Evolutionary conservation across 1,140 invertebrate genomes (phyloP).

Genomic region (Polyergus mexicanus): DNA sequence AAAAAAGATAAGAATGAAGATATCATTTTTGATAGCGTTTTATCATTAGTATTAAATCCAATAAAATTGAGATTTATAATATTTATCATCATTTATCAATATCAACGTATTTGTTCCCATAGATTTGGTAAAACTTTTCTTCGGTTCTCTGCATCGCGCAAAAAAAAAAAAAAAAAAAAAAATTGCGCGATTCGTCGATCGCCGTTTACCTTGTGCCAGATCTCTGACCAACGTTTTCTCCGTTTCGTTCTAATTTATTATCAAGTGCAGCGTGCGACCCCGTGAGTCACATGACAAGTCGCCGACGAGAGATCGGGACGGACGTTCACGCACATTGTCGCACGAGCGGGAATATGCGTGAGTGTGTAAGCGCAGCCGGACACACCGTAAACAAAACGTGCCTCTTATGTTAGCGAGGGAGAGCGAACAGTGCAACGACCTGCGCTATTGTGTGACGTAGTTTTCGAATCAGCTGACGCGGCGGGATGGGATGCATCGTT

Average conservation of each 20-base stretch:
- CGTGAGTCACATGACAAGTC: conserved; percentile 61
- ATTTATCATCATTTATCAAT: not conserved
- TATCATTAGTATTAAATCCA: not conserved
- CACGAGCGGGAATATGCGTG: conserved; percentile 20
- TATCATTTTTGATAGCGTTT: not conserved
- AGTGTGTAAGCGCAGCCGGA: conserved; percentile 33
- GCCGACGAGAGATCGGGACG: not conserved
- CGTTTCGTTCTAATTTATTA: conserved; percentile 67
- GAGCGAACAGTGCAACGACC: conserved; percentile 68
- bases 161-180: not conserved
- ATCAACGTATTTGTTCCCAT: not conserved
- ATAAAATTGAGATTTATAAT: not conserved
- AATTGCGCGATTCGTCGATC: not conserved
- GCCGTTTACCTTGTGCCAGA: conserved; percentile 34
- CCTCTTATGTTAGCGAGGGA: conserved; percentile 49
- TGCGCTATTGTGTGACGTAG: conserved; percentile 75
- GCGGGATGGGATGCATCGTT: conserved; percentile 44
- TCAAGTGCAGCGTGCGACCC: conserved; percentile 62
- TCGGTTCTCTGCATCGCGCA: not conserved
- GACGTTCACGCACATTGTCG: conserved; percentile 47
- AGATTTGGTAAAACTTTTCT: not conserved
- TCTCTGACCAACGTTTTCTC: conserved; percentile 47
- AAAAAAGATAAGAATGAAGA: not conserved
- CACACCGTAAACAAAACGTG: conserved; percentile 63
- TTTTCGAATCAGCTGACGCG: conserved; percentile 75